Conservation (phyloP, 2,888 invertebrate species). For the Drepanosiphum platanoidis region DNA sequence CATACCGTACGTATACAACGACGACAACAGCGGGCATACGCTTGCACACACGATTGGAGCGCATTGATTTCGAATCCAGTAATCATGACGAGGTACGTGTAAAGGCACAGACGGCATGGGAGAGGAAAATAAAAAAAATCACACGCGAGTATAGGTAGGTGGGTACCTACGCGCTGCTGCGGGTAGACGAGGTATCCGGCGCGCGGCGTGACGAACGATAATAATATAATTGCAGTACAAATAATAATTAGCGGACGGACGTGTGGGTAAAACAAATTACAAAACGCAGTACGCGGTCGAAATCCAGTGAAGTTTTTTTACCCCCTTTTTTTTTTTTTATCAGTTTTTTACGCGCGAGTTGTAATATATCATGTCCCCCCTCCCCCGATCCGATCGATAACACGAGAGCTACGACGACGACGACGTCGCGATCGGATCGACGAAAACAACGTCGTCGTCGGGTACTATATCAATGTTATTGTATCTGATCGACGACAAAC, state of each 20-base stretch:
- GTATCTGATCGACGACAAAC: no score
- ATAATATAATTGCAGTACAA: conserved; percentile 25
- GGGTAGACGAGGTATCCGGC: background rate
- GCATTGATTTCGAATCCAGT: background rate
- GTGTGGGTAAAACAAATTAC: background rate
- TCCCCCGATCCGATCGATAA: no score
- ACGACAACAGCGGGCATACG: conserved; percentile 26
- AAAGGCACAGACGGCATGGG: background rate
- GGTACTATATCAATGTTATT: background rate
- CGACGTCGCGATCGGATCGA: background rate
- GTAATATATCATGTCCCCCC: no score
- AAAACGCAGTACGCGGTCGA: background rate
- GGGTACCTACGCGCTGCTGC: background rate
- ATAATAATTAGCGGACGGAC: background rate
- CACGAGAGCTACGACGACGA: background rate
- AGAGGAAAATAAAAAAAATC: background rate
- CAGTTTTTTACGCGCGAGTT: background rate
- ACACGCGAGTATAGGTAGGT: no score
- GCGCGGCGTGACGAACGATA: background rate
- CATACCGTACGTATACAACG: background rate
- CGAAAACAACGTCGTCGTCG: background rate
- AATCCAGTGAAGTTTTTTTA: background rate
- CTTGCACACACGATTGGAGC: background rate
- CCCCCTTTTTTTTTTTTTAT: background rate
- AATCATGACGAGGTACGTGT: background rate